Evolutionary conservation across 2,888 invertebrate genomes (phyloP).

Genomic region (Hyposoter didymator): DNA sequence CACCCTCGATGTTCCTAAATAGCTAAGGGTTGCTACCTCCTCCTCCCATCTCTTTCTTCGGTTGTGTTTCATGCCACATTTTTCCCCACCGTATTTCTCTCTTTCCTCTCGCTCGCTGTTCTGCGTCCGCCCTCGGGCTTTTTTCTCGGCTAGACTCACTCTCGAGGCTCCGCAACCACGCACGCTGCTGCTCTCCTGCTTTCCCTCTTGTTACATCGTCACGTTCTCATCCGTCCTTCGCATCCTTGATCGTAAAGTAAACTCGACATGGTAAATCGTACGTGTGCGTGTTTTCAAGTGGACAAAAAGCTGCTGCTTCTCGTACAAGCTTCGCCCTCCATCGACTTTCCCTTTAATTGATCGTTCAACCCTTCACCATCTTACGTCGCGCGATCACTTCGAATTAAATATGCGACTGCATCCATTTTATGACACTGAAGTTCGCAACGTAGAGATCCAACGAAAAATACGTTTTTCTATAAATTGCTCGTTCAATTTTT

Average conservation of each 20-base stretch:
- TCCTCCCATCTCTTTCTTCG: slow-evolving; percentile 4
- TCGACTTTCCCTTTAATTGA: not conserved
- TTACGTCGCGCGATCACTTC: not conserved
- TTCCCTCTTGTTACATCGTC: slow-evolving; percentile 59
- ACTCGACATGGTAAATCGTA: slow-evolving; percentile 36
- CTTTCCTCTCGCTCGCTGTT: not conserved
- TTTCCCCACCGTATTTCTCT: slow-evolving; percentile 10
- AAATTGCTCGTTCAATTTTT: too few relatives aligned
- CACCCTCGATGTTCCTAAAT: slow-evolving; percentile 63
- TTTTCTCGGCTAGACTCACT: slow-evolving; percentile 53
- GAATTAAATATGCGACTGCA: too few relatives aligned
- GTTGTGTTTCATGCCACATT: not conserved
- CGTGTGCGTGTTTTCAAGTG: slow-evolving; percentile 30
- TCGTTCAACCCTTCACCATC: not conserved
- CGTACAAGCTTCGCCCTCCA: not conserved
- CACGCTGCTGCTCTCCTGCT: slow-evolving; percentile 30
- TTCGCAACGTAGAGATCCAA: too few relatives aligned
- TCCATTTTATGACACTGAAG: too few relatives aligned
- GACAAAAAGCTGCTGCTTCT: slow-evolving; percentile 6
- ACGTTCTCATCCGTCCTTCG: slow-evolving; percentile 41
- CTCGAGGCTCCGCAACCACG: slow-evolving; percentile 29
- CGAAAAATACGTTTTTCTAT: too few relatives aligned
- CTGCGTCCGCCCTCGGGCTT: slow-evolving; percentile 38
- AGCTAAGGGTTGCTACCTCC: slow-evolving; percentile 50
- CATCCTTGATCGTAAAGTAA: slow-evolving; percentile 56